These are phyloP conservation scores for Ceryle rudis DNA, from an alignment of 2,797 vertebrate genomes.

Conservation along the genomic window DNA sequence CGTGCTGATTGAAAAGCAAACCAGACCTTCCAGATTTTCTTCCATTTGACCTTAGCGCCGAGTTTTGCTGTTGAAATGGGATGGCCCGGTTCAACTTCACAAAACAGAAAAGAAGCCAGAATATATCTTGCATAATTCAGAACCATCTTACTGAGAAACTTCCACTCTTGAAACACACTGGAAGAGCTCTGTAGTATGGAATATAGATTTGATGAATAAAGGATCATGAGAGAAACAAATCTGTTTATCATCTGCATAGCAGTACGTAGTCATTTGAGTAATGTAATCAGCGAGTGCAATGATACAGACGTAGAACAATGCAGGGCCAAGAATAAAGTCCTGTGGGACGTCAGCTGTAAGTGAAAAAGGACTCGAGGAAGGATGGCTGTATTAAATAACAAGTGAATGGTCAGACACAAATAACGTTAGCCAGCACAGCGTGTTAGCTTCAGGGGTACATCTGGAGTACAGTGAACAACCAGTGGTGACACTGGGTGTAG, in stretches of 20 bases:
- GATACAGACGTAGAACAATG: neutral
- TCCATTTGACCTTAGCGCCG: neutral
- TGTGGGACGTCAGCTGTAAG: conserved; percentile 11
- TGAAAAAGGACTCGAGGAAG: neutral
- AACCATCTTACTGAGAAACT: neutral
- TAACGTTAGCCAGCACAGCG: neutral
- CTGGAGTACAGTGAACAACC: neutral
- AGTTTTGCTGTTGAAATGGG: neutral
- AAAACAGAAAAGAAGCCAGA: neutral
- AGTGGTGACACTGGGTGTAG: neutral
- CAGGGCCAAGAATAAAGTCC: neutral
- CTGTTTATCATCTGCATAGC: conserved; percentile 10
- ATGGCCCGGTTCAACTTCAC: neutral
- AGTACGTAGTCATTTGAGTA: conserved; percentile 11
- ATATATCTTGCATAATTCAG: neutral
- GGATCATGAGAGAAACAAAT: neutral
- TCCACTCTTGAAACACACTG: neutral
- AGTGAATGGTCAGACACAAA: neutral
- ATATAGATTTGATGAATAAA: conserved; percentile 12
- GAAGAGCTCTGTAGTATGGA: neutral
- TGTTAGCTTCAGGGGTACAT: neutral
- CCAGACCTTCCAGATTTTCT: conserved; percentile 1
- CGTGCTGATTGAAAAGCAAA: conserved; percentile 20
- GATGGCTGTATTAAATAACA: neutral
- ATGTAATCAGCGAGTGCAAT: neutral